Evolutionary conservation across 2,113 vertebrate genomes (phyloP).

Genomic region (Lipotes vexillifer): DNA sequence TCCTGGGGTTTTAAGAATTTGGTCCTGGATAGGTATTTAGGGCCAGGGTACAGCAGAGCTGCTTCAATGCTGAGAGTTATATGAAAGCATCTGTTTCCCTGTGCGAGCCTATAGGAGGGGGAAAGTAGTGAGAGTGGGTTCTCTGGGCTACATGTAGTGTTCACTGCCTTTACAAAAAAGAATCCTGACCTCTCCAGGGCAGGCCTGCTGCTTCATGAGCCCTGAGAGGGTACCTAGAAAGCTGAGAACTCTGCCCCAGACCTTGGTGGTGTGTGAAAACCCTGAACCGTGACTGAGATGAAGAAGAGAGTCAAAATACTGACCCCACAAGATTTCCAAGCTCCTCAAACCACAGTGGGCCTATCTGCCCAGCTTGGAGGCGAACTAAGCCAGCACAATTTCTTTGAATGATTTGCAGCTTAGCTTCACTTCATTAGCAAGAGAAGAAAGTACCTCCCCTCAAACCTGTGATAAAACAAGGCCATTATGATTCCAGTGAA

Average conservation of each 20-base stretch:
- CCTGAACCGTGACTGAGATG: constrained; percentile 6
- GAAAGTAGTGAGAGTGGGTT: not conserved
- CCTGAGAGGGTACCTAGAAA: constrained; percentile 26
- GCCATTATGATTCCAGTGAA: constrained; percentile 14
- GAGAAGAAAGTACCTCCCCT: not conserved
- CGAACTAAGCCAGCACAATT: not conserved
- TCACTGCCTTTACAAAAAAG: not conserved
- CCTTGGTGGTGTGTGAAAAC: constrained; percentile 34
- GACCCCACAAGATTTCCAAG: not conserved
- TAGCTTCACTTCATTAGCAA: not conserved
- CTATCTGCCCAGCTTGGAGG: not conserved
- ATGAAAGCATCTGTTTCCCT: constrained; percentile 22
- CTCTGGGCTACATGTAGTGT: not conserved
- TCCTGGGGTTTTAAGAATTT: constrained; percentile 52
- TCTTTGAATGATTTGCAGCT: not conserved
- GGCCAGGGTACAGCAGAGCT: not conserved
- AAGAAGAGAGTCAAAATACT: not conserved
- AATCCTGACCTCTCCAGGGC: not conserved
- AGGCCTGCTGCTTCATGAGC: constrained; percentile 31
- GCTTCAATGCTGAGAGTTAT: not conserved
- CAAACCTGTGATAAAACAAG: not conserved
- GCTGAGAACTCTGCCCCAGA: constrained; percentile 9
- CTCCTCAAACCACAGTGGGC: not conserved
- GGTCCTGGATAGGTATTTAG: not conserved
- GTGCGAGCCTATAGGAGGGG: not conserved